phyloP scores from a whole-genome alignment of 2,113 vertebrate genomes.

The Corvus moneduloides region DNA sequence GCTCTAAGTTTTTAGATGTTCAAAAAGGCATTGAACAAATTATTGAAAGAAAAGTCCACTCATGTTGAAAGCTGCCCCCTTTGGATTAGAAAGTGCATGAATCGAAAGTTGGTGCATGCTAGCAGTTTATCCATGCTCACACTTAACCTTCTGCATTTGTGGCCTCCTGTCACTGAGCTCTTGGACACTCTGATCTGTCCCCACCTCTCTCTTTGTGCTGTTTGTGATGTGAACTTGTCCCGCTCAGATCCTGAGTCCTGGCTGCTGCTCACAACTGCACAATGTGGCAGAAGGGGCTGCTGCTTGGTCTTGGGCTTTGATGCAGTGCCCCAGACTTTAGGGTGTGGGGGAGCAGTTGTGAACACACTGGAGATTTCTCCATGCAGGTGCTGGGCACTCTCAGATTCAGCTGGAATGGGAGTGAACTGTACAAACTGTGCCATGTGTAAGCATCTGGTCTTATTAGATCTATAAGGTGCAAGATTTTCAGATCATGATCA shows the following conservation, averaged over 20 bases:
- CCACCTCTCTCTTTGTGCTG: neutral
- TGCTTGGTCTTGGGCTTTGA: neutral
- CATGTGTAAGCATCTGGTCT: neutral
- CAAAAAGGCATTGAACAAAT: neutral
- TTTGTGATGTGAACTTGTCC: neutral
- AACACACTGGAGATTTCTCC: neutral
- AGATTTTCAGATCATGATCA: neutral
- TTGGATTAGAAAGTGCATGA: neutral
- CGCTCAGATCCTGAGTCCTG: neutral
- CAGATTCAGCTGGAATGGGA: fast-evolving
- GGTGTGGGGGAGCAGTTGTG: neutral
- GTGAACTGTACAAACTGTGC: neutral
- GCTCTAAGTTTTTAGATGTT: neutral
- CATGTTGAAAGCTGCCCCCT: neutral
- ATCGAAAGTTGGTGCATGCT: neutral
- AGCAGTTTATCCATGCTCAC: neutral
- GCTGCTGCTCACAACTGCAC: neutral
- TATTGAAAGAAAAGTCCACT: neutral
- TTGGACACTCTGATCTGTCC: neutral
- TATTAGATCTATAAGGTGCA: neutral
- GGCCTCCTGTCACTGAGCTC: neutral
- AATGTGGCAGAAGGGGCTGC: neutral
- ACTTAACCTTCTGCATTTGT: neutral
- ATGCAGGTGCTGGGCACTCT: neutral
- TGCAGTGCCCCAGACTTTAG: neutral